A percentile compares a stretch with the other conserved stretches of the same genome.
Evolutionary conservation across 2,113 vertebrate species (phyloP).

Genomic region (Dipodomys merriami): DNA sequence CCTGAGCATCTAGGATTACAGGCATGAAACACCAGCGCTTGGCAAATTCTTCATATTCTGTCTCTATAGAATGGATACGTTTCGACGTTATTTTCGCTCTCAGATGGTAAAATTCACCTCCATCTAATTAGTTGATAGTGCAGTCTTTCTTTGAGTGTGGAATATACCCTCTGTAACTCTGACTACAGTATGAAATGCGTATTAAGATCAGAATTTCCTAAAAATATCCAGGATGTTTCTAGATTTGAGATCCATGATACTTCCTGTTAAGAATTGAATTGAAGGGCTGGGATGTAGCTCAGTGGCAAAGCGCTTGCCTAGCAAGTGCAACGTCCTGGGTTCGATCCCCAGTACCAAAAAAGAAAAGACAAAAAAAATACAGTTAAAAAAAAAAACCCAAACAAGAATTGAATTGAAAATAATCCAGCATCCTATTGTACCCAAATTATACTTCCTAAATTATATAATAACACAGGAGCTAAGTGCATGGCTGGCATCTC

Average conservation of each 20-base stretch:
- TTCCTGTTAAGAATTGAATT: not conserved
- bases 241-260: not conserved
- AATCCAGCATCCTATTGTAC: not conserved
- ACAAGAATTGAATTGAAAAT: constrained; percentile 20
- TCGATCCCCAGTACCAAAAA: too few relatives aligned
- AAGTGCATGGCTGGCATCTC: not conserved
- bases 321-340: too few relatives aligned
- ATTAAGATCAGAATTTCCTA: not conserved
- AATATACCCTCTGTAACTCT: not conserved
- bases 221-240: not conserved
- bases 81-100: not conserved
- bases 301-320: too few relatives aligned
- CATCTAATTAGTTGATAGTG: not conserved
- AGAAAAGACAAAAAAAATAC: too few relatives aligned
- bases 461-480: not conserved
- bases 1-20: too few relatives aligned
- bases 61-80: not conserved
- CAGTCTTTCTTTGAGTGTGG: not conserved
- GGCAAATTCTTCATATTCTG: not conserved
- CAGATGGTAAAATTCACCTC: not conserved
- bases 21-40: too few relatives aligned
- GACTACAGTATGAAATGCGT: not conserved
- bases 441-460: not conserved
- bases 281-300: too few relatives aligned
- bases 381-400: too few relatives aligned